These are phyloP conservation scores for Apodemus speciosus DNA, from an alignment of 2,113 vertebrate species.

Conservation along the genomic window DNA sequence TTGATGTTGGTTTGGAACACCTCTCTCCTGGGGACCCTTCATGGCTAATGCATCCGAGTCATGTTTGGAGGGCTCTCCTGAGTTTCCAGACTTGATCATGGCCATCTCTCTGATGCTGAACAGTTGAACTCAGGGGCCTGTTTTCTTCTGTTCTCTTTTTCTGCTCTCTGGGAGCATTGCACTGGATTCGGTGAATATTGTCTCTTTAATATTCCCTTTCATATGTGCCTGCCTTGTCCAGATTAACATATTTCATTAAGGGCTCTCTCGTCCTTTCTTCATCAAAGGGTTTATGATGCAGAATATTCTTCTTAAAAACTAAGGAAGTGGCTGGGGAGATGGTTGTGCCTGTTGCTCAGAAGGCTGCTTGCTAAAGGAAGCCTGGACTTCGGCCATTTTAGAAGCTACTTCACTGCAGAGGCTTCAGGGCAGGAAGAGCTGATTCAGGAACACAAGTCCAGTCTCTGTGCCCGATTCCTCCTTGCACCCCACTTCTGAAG, in stretches of 20 bases:
- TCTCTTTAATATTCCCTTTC: conserved; percentile 84
- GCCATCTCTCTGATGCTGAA: conserved; percentile 37
- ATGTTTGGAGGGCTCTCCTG: background rate
- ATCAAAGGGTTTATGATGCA: conserved; percentile 78
- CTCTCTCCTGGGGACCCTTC: background rate
- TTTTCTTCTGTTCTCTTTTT: conserved; percentile 22
- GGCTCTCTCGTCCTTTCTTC: conserved; percentile 76
- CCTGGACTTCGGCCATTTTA: background rate
- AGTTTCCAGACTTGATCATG: conserved; percentile 29
- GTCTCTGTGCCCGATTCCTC: background rate
- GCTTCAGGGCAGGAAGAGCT: conserved; percentile 28
- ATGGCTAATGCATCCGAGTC: conserved; percentile 1
- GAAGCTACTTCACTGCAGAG: background rate
- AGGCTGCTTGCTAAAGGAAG: conserved; percentile 40
- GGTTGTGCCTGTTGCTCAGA: conserved; percentile 17
- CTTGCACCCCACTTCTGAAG: background rate
- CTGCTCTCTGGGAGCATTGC: conserved; percentile 16
- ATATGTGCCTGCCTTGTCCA: conserved; percentile 74
- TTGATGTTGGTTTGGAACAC: conserved; percentile 33
- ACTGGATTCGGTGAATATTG: conserved; percentile 62
- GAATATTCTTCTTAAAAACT: conserved; percentile 71
- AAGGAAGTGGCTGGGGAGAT: conserved; percentile 54
- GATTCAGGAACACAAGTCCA: background rate
- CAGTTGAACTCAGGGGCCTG: background rate
- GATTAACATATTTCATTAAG: conserved; percentile 83